Conservation (phyloP, 2,888 invertebrate species). For the Spisula subtruncata region DNA sequence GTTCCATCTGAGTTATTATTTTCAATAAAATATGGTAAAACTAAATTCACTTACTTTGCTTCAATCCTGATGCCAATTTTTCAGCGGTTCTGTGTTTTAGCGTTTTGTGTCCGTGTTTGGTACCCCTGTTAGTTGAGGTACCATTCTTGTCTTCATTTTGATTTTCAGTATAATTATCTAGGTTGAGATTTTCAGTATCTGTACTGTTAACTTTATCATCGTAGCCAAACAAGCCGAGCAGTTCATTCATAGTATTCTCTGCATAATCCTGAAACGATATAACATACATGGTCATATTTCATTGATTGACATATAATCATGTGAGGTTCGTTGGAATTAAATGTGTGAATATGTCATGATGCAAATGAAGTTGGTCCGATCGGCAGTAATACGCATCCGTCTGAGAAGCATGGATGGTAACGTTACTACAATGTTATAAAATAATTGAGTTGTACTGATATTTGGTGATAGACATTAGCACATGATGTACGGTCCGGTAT, state of each 20-base stretch:
- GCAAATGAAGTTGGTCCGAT: no score
- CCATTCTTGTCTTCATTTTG: constrained; percentile 56
- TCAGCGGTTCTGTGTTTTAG: constrained; percentile 40
- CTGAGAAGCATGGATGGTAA: no score
- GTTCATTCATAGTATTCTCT: constrained; percentile 96
- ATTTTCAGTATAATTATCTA: constrained; percentile 82
- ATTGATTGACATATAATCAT: no score
- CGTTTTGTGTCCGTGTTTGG: constrained; percentile 29
- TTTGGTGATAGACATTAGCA: no score
- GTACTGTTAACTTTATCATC: constrained; percentile 92
- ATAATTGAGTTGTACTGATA: no score
- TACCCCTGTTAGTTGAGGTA: background rate
- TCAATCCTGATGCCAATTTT: constrained; percentile 41
- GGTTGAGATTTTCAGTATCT: constrained; percentile 89
- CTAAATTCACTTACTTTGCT: constrained; percentile 43
- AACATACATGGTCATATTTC: background rate
- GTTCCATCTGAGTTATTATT: no score
- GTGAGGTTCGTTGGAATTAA: no score
- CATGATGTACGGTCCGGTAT: no score
- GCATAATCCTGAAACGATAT: constrained; percentile 93
- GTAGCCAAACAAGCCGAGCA: constrained; percentile 97
- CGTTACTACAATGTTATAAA: no score
- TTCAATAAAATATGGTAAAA: no score
- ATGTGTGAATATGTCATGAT: no score
- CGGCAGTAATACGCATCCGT: no score